Evolutionary conservation across 2,888 invertebrate species (phyloP), one percentile per base, ranked within the genome.

Genomic region (Cerceris ruficornis): DNA sequence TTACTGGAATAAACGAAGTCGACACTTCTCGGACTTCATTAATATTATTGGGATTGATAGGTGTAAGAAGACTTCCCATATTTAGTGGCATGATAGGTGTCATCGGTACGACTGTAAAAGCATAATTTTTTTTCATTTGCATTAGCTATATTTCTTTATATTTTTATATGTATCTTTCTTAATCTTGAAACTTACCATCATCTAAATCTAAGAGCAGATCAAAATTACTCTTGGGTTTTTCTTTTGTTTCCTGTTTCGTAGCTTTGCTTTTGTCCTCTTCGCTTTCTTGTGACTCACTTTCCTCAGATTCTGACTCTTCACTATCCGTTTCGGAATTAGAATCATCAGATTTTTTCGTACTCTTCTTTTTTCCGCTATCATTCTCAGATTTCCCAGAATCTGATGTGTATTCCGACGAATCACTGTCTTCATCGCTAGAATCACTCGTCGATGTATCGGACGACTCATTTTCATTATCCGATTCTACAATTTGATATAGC

Each of bases 161-260:
- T 50, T 43, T 43, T 46, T 57, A 14, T 15, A 9, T 58, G 61
- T 7, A 41, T 11, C 11, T 13, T 39, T n/a, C 49, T 67, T 42
- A 62, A 60, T 65, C 61, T 49, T 69, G 54, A 58, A 65, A 58
- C 62, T 95, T 95, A 93, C 94, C 93, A 86, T 95, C 94, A 90
- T 96, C 97, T 82, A 98, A 93, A 90, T 98, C 98, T 52, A 98
- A 92, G 9, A 98, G 93, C 14, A 98, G 93, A 92, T 98, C 98
- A 80, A 97, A 92, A 92, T 97, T 97, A 6, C 96, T 94, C 87
- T 94, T 94, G 9, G 90, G 88, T 93, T 90, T 95, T 94, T 90
- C 93, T 93, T 83, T 86, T 49, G 46, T 89, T 91, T 77, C 89
- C 67, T 55, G 87, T 90, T 85, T 89, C 9, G 64, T 59, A 70